Base-by-base conservation (phyloP, 1,140 invertebrate species). In the Scylla paramamosain region DNA sequence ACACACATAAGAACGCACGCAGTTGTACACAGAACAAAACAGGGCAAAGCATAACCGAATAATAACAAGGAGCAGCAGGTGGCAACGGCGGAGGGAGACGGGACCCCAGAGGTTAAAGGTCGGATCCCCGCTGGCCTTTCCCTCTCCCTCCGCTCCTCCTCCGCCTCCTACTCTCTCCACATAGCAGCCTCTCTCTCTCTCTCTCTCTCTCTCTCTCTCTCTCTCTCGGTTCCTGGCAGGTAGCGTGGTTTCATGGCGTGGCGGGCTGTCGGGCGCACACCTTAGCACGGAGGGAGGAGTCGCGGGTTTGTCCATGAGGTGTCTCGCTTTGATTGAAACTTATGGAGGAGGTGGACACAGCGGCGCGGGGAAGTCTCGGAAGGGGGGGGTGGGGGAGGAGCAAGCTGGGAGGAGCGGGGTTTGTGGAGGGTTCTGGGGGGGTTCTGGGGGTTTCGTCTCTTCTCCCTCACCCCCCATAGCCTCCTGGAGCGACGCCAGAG, bases 241-340 rank as follows among this genome's bases (percentile, higher is more conserved):
- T 91, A 94, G 93, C 45, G 88, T 31, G 88, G 93, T 32, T 14
- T 28, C 93, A 82, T 83, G 89, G 88, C 46, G 89, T 16, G 89
- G 29, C 6, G 0, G 88, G 77, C 45, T 45, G 59, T 91, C 52
- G 88, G 32, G 89, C 28, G 89, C 83, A 94, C 93, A 94, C 93
- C 59, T 94, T 46, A 46, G 28, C 92, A 52, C 32, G 25, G 31
- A 12, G 59, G 93, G 88, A 52, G 39, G 88, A 90, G 28, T 90
- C 8, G 88, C 59, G 77, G 91, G 48, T 94, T 94, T 91, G 93
- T 94, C 93, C 89, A 89, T 83, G 93, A 84, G 93, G 87, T 77
- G 89, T 94, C 59, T 45, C 84, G 86, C 28, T 29, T 29, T 48
- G 93, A 94, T 94, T 84, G 93, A 94, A 94, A 91, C 93, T 94